A percentile compares a stretch with the other conserved stretches of the same genome.
These are phyloP conservation scores for Argyrosomus japonicus DNA, from an alignment of 2,113 vertebrate genomes.

Conservation along the genomic window DNA sequence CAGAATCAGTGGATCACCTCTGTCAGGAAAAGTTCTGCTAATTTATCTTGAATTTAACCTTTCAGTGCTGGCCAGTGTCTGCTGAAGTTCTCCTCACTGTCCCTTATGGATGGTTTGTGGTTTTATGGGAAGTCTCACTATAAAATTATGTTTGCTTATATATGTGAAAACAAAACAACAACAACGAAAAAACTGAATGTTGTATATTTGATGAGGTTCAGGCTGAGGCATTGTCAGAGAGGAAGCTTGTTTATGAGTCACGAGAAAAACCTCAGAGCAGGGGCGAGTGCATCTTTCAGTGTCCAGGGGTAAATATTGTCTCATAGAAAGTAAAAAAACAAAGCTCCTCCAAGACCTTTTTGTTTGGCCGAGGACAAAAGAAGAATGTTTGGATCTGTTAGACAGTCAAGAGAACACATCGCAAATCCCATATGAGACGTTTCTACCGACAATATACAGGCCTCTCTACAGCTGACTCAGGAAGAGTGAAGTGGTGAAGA, in stretches of 20 bases:
- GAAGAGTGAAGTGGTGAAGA: not conserved
- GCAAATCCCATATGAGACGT: not conserved
- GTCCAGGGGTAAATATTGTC: constrained; percentile 3
- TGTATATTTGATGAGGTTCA: constrained; percentile 18
- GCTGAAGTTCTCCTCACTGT: not conserved
- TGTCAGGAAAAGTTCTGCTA: not conserved
- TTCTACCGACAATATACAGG: not conserved
- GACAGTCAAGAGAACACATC: not conserved
- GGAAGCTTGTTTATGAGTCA: constrained; percentile 2
- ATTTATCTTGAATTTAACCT: not conserved
- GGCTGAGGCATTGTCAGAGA: not conserved
- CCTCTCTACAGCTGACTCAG: not conserved
- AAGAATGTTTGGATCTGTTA: not conserved
- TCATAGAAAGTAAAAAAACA: not conserved
- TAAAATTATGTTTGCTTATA: not conserved
- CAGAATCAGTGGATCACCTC: not conserved
- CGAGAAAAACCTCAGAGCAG: not conserved
- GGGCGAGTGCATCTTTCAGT: not conserved
- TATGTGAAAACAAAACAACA: not conserved
- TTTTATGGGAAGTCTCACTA: not conserved
- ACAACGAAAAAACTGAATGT: not conserved
- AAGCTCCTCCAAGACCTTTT: not conserved
- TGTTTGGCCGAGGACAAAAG: not conserved
- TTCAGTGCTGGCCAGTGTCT: not conserved
- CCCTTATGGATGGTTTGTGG: not conserved